Evolutionary conservation across 2,113 vertebrate genomes (phyloP), one percentile per base, ranked within the genome.

Genomic region (Tragulus kanchil): DNA sequence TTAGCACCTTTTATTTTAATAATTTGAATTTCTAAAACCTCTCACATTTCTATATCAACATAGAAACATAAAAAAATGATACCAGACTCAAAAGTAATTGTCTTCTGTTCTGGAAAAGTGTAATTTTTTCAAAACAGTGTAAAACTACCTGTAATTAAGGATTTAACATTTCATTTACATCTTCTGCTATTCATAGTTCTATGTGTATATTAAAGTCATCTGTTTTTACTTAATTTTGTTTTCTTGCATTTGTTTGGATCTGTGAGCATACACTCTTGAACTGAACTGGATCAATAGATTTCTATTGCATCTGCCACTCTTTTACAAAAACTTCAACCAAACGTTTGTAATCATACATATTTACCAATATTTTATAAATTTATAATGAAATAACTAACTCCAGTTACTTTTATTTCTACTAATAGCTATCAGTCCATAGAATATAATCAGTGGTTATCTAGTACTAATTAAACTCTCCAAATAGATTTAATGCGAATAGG

Each of bases 291-390:
- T 90, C 50, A 67, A 52, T 79, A 64, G 19, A 56, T 75, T 87
- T 79, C 45, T 67, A 36, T 36, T 36, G 6, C 17, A 79, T 42
- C 5, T 73, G 31, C 4, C 19, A 67, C 6, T 17, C 3, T 85
- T 50, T 87, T 12, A 65, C 1, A 95, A n/a, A n/a, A 61, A 73
- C 16, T 36, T 52, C 14, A 36, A 69, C 69, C 19, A 16, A 23
- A 71, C 96, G 26, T 36, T 36, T 42, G 10, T 25, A 83, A 48
- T 81, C 11, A 73, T 59, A 48, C 2, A 19, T 64, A 61, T 64
- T 87, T 94, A 52, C 50, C 3, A 89, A 48, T 78, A 92, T 23
- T 94, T 84, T 87, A 86, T n/a, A 58, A 93, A 94, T 77, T 61
- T 36, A 86, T 69, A 71, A 77, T 54, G 42, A 48, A 58, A 89